Conservation (phyloP, 1,140 invertebrate genomes). For the Scaptomyza graminum region DNA sequence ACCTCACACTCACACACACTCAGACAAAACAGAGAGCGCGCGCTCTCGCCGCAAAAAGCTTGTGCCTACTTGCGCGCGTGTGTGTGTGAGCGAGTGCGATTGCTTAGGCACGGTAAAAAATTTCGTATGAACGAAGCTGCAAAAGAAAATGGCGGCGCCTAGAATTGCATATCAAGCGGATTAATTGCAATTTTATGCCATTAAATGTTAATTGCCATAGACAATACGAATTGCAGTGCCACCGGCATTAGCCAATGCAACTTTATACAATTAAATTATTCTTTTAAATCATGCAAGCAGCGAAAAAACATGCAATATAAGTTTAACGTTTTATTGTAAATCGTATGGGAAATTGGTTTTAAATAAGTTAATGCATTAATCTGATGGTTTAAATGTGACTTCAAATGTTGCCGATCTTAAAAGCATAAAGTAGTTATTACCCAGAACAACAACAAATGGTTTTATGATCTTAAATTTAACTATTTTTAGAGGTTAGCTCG, state of each 20-base stretch:
- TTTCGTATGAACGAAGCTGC: conserved; percentile 66
- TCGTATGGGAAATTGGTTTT: neutral
- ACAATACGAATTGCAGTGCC: neutral
- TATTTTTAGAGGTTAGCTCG: neutral
- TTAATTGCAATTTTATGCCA: conserved; percentile 39
- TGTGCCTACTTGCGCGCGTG: conserved; percentile 31
- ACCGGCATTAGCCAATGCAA: neutral
- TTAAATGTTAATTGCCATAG: conserved; percentile 19
- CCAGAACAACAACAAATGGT: neutral
- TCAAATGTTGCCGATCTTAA: neutral
- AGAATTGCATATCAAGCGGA: conserved; percentile 34
- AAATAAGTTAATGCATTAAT: neutral
- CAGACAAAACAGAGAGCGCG: conserved; percentile 9
- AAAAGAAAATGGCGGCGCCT: conserved; percentile 71
- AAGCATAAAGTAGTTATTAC: neutral
- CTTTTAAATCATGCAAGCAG: neutral
- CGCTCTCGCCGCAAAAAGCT: conserved; percentile 44
- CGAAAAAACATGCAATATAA: neutral
- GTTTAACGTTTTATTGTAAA: neutral
- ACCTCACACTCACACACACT: conserved; percentile 24
- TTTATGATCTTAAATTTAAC: no score
- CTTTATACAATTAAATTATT: neutral
- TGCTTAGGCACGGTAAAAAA: conserved; percentile 65
- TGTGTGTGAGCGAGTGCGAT: conserved; percentile 39
- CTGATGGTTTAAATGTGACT: neutral